Percentiles rank a stretch among this genome's conserved stretches.
Evolutionary conservation across 2,113 vertebrate species (phyloP).

Genomic region (Ceratotherium simum): DNA sequence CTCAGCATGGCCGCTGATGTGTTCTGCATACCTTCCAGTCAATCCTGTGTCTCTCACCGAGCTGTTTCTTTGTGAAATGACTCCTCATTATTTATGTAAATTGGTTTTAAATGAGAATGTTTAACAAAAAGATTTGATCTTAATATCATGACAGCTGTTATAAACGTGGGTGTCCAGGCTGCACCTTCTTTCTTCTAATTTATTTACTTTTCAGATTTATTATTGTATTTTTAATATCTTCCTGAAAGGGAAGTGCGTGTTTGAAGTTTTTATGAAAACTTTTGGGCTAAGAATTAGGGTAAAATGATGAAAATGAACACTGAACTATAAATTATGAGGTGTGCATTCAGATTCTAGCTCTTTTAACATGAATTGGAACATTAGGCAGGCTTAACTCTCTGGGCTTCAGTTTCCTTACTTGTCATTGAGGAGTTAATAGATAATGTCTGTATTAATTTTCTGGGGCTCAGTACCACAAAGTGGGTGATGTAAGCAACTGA

Average conservation of each 20-base stretch:
- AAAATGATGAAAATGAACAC: background rate
- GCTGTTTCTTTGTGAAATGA: constrained; percentile 75
- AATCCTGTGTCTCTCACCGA: constrained; percentile 77
- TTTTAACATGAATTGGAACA: background rate
- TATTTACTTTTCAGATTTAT: constrained; percentile 61
- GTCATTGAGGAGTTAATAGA: background rate
- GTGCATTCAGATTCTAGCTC: background rate
- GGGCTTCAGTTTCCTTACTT: background rate
- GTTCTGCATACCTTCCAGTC: constrained; percentile 66
- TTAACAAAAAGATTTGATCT: constrained; percentile 81
- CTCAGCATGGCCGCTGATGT: background rate
- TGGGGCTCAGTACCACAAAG: background rate
- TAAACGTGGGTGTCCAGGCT: constrained; percentile 77
- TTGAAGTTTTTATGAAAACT: constrained; percentile 23
- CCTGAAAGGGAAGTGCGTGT: background rate
- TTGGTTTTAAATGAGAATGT: constrained; percentile 87
- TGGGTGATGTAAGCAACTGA: background rate
- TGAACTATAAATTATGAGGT: background rate
- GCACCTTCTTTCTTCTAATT: constrained; percentile 61
- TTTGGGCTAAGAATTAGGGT: background rate
- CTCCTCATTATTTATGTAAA: constrained; percentile 85
- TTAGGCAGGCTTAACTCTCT: background rate
- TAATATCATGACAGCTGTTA: constrained; percentile 77
- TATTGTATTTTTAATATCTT: constrained; percentile 39
- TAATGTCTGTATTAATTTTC: background rate